Evolutionary conservation across 37 sponge, comb jelly and placozoan species (phyloP), one percentile per base, ranked within the genome.

Genomic region (Halisarca cf. caerulea): DNA sequence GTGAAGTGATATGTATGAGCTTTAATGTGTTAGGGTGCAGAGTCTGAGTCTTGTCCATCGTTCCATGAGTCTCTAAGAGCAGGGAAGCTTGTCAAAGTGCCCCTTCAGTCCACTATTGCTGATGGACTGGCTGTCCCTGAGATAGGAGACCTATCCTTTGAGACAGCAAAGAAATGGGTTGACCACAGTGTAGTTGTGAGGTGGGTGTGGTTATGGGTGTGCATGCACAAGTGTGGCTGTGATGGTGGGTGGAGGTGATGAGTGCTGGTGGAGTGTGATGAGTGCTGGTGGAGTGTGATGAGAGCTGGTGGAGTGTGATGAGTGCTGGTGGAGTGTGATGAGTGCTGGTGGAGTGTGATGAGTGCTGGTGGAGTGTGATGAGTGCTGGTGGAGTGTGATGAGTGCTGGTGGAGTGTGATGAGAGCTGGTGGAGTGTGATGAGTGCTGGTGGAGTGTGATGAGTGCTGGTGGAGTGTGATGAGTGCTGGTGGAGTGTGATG

Each of bases 71-170:
- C 97, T 14, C 69, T 91, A 75, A 87, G 87, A 43, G 94, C 90
- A 21, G 90, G 92, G 2, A 39, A 85, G 20, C 88, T 90, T 24
- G 90, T 93, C 15, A 59, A 81, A 37, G 86, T 85, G 1, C 24
- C 83, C 9, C 24, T 85, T 23, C 61, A 64, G 60, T 85, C 92
- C 2, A 87, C 94, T 15, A 80, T 96, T n/a, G 97, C 97, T 57
- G 97, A 96, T 87, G 97, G 77, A 18, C 51, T 92, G 35, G 87
- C 89, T 66, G 92, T 92, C 0, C 90, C 97, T 34, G 75, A 78
- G 55, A 85, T 93, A 51, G 97, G 97, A 7, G 17, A 40, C 25
- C 85, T 88, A 59, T 83, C 97, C 9, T 89, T 96, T 84, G 90
- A 82, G 3, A 91, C 90, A 28, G 97, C 97, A 37, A 86, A 80